A percentile compares a stretch with the other conserved stretches of the same genome.
Conservation (phyloP, 1,140 invertebrate species). For the Zaprionus camerounensis region DNA sequence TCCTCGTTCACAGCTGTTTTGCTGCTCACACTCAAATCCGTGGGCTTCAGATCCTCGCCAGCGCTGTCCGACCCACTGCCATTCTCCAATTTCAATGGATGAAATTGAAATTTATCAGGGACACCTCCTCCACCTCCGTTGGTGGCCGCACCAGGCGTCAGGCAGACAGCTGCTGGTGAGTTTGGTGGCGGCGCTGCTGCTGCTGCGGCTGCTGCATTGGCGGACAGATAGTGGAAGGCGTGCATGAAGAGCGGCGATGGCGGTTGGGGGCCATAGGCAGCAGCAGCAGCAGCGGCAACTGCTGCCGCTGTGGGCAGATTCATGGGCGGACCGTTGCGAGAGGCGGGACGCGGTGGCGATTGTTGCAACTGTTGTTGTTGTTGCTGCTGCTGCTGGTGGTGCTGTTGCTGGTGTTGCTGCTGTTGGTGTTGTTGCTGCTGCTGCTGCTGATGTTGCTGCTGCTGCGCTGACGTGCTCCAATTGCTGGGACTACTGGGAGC, state of each 20-base stretch:
- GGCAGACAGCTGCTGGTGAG: conserved; percentile 65
- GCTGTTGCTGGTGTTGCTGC: conserved; percentile 50
- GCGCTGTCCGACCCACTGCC: conserved; percentile 59
- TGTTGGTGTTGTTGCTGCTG: conserved; percentile 67
- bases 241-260: conserved; percentile 83
- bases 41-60: conserved; percentile 85
- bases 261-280: conserved; percentile 80
- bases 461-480: conserved; percentile 39
- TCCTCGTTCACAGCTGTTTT: conserved; percentile 64
- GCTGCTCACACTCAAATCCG: conserved; percentile 85
- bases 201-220: conserved; percentile 64
- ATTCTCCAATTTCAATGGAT: conserved; percentile 76
- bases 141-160: conserved; percentile 54
- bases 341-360: conserved; percentile 64
- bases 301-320: conserved; percentile 72
- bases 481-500: conserved; percentile 49
- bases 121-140: conserved; percentile 25
- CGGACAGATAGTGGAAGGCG: conserved; percentile 81
- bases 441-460: conserved; percentile 46
- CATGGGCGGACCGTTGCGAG: conserved; percentile 64
- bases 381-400: conserved; percentile 60
- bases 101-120: conserved; percentile 77
- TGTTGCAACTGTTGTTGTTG: conserved; percentile 59
- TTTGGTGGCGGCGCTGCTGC: conserved; percentile 66
- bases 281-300: conserved; percentile 75